phyloP scores from a whole-genome alignment of 64 coral and sea anemone species.

The Orbicella faveolata region DNA sequence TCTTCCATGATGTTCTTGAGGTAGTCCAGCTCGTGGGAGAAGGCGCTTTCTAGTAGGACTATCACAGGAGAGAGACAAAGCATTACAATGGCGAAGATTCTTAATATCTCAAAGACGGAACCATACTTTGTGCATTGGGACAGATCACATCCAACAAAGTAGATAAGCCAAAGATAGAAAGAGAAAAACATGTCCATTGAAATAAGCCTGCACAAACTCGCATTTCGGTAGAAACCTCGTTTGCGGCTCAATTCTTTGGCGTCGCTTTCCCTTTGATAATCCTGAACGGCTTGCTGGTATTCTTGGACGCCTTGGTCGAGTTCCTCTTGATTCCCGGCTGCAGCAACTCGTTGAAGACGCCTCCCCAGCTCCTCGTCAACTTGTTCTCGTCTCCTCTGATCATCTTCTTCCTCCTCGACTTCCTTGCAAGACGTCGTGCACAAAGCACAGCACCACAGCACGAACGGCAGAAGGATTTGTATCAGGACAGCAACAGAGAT shows the following conservation, averaged over 20 bases:
- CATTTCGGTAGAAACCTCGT: slow-evolving; percentile 48
- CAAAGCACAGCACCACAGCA: slow-evolving; percentile 38
- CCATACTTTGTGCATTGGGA: slow-evolving; percentile 58
- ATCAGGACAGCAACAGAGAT: slow-evolving; percentile 36
- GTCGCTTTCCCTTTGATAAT: slow-evolving; percentile 59
- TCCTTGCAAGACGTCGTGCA: slow-evolving; percentile 51
- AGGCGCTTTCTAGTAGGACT: slow-evolving; percentile 71
- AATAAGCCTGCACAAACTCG: slow-evolving; percentile 45
- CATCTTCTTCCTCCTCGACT: slow-evolving; percentile 18
- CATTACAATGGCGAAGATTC: slow-evolving; percentile 62
- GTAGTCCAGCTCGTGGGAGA: slow-evolving; percentile 73
- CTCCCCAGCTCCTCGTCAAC: slow-evolving; percentile 33
- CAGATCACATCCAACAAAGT: slow-evolving; percentile 55
- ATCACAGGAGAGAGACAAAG: slow-evolving; percentile 46
- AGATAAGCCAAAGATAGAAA: slow-evolving; percentile 78
- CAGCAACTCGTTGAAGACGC: slow-evolving; percentile 50
- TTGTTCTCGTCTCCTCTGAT: slow-evolving; percentile 39
- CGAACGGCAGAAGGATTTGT: slow-evolving; percentile 57
- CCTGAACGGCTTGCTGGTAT: slow-evolving; percentile 45
- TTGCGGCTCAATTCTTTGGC: slow-evolving; percentile 57
- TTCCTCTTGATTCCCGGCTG: slow-evolving; percentile 62
- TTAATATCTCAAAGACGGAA: slow-evolving; percentile 39
- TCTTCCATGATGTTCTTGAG: slow-evolving; percentile 80
- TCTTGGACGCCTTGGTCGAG: slow-evolving; percentile 51
- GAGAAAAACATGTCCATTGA: slow-evolving; percentile 82